Conservation (phyloP, 2,888 invertebrate genomes). For the Dione juno region DNA sequence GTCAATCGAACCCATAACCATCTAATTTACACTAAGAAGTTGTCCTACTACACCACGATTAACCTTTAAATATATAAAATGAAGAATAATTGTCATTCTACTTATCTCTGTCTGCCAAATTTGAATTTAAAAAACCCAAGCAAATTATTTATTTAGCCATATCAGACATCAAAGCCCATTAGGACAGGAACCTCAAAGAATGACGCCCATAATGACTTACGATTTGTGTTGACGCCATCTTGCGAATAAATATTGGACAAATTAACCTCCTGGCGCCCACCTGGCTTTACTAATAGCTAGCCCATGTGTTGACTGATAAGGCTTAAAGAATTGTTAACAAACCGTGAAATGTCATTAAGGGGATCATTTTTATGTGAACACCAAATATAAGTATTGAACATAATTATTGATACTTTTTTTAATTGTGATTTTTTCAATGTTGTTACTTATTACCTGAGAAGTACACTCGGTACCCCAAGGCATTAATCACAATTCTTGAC, state of each 20-base stretch:
- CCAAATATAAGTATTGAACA: neutral
- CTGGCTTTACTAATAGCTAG: slow-evolving; percentile 56
- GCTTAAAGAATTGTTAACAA: slow-evolving; percentile 52
- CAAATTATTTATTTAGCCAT: slow-evolving; percentile 39
- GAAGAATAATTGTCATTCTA: neutral
- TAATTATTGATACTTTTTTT: neutral
- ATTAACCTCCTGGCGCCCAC: slow-evolving; percentile 78
- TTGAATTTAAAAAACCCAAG: neutral
- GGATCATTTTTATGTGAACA: slow-evolving; percentile 49
- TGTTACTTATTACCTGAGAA: slow-evolving; percentile 12
- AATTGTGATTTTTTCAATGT: neutral
- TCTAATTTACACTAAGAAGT: too few relatives aligned
- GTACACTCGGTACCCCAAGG: slow-evolving; percentile 5
- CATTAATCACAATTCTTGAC: slow-evolving; percentile 25
- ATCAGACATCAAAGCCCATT: slow-evolving; percentile 54
- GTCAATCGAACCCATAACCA: too few relatives aligned
- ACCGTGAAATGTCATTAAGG: slow-evolving; percentile 70
- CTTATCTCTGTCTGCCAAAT: neutral
- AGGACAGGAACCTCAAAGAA: slow-evolving; percentile 73
- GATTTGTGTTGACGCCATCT: slow-evolving; percentile 73
- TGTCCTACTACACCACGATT: neutral
- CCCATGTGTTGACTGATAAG: slow-evolving; percentile 66
- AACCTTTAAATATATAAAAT: neutral
- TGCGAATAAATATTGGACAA: slow-evolving; percentile 80
- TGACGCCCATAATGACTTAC: slow-evolving; percentile 69